Evolutionary conservation across 2,797 vertebrate genomes (phyloP).

Genomic region (Myoxocephalus aenaeus): DNA sequence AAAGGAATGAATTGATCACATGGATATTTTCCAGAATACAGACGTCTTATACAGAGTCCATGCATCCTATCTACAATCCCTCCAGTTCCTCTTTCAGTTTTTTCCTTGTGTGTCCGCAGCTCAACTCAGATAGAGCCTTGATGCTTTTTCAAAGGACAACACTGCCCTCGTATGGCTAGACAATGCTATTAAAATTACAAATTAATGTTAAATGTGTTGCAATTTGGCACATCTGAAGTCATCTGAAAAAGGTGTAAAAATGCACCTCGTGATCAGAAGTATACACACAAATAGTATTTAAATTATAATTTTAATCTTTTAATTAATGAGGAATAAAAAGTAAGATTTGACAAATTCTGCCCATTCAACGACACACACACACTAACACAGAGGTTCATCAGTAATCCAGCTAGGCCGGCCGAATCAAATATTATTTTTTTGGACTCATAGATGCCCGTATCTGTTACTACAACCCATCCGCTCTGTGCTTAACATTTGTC

Average conservation of each 20-base stretch:
- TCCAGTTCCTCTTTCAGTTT: constrained; percentile 10
- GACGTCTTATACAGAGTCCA: neutral
- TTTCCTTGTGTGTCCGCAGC: neutral
- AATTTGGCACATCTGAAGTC: neutral
- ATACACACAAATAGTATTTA: neutral
- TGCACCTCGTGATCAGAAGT: neutral
- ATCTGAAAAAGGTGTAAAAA: neutral
- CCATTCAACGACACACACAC: neutral
- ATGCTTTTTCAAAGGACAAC: constrained; percentile 68
- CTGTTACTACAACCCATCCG: constrained; percentile 51
- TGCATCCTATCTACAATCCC: constrained; percentile 7
- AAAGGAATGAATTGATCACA: neutral
- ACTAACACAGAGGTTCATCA: constrained; percentile 7
- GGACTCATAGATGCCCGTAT: constrained; percentile 55
- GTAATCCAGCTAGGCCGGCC: constrained; percentile 1
- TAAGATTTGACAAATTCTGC: neutral
- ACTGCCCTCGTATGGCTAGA: constrained; percentile 81
- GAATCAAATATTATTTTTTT: constrained; percentile 39
- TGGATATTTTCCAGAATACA: constrained; percentile 2
- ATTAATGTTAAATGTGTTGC: neutral
- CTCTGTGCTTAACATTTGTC: constrained; percentile 88
- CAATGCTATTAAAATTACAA: constrained; percentile 24
- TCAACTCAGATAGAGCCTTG: neutral
- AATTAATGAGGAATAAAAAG: neutral
- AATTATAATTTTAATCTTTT: too few species aligned